phyloP scores from a whole-genome alignment of 1,140 invertebrate species.

The Pogonomyrmex barbatus region DNA sequence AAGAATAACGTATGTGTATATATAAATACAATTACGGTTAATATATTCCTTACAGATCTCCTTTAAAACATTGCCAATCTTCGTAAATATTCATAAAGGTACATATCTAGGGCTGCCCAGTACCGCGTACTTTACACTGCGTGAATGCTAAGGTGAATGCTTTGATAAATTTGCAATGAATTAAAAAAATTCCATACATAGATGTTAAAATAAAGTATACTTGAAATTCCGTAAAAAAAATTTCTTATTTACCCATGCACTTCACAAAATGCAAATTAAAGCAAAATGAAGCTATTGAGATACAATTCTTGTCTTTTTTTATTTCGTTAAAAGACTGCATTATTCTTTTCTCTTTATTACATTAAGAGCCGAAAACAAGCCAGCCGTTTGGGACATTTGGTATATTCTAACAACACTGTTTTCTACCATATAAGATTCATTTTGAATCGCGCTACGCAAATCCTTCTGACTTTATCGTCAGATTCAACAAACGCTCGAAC shows the following conservation, averaged over 20 bases:
- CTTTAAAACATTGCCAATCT: slow-evolving; percentile 15
- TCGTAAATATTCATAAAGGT: neutral
- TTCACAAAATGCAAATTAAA: neutral
- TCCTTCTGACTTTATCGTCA: slow-evolving; percentile 1
- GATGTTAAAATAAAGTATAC: slow-evolving; percentile 3
- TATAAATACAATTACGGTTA: slow-evolving; percentile 4
- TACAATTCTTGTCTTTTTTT: neutral
- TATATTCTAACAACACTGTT: slow-evolving; percentile 15
- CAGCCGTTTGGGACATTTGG: neutral
- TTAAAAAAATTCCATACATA: neutral
- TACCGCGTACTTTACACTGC: neutral
- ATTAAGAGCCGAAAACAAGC: slow-evolving; percentile 2
- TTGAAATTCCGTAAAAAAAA: neutral
- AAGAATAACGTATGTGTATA: slow-evolving; percentile 3
- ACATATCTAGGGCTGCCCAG: neutral
- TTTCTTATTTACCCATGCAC: slow-evolving; percentile 4
- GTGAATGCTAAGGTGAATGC: neutral
- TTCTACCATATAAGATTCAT: slow-evolving; percentile 13
- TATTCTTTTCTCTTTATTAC: slow-evolving; percentile 11
- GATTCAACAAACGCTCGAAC: slow-evolving; percentile 13
- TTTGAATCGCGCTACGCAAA: slow-evolving; percentile 19
- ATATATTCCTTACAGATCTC: neutral
- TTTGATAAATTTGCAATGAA: slow-evolving; percentile 11
- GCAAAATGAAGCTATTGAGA: slow-evolving; percentile 28
- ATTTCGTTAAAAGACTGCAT: neutral